Evolutionary conservation across 2,888 invertebrate genomes (phyloP).

Genomic region (Thereva unica): DNA sequence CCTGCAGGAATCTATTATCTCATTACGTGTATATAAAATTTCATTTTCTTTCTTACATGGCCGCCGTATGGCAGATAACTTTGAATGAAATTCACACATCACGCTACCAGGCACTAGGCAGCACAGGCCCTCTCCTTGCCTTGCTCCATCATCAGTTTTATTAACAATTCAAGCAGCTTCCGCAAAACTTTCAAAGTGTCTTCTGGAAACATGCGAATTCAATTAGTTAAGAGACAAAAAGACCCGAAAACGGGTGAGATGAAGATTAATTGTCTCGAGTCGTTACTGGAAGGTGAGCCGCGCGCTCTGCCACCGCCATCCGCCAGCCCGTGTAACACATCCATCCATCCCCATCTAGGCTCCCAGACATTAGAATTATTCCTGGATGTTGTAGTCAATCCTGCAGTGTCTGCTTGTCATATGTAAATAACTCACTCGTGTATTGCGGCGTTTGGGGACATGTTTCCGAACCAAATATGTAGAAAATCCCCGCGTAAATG

Average conservation of each 20-base stretch:
- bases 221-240: conserved; percentile 33
- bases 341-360: conserved; percentile 1
- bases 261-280: conserved; percentile 28
- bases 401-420: no score
- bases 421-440: no score
- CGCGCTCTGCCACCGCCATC: conserved; percentile 1
- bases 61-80: conserved; percentile 2
- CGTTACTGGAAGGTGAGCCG: conserved; percentile 23
- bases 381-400: conserved; percentile 17
- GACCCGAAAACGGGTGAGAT: conserved; percentile 25
- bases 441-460: no score
- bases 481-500: no score
- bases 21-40: conserved; percentile 20
- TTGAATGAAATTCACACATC: conserved; percentile 27
- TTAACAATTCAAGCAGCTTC: conserved; percentile 33
- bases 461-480: no score
- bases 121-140: no score
- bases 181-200: conserved; percentile 24
- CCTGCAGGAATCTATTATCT: neutral
- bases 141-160: conserved; percentile 18
- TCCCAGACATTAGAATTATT: conserved; percentile 13
- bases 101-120: conserved; percentile 4
- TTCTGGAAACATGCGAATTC: conserved; percentile 33
- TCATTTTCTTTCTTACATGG: conserved; percentile 3
- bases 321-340: no score